These are phyloP conservation scores for Dicroscelio sp. DNA, from an alignment of 2,888 invertebrate species.

Conservation along the genomic window DNA sequence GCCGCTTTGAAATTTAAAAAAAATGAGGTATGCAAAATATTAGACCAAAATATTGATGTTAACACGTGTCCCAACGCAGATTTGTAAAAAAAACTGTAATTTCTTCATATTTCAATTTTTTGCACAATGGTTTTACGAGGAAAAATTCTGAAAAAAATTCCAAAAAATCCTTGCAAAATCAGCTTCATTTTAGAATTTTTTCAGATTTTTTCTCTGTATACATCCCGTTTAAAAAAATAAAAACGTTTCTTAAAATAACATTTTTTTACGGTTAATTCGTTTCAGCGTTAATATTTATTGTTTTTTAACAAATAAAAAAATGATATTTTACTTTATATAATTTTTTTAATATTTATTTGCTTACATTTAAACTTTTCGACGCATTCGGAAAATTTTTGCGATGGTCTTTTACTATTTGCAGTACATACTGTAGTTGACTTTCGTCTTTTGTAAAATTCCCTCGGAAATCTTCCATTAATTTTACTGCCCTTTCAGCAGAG, in stretches of 20 bases:
- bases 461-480: slow-evolving; percentile 6
- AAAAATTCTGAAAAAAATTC: slow-evolving; percentile 12
- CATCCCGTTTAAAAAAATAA: slow-evolving; percentile 5
- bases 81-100: not conserved
- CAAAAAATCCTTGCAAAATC: not conserved
- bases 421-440: slow-evolving; percentile 8
- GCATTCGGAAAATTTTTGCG: not conserved
- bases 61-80: not conserved
- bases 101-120: not conserved
- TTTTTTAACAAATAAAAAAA: slow-evolving; percentile 3
- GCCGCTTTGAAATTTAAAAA: no score
- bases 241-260: not conserved
- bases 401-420: slow-evolving; percentile 31
- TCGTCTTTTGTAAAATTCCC: slow-evolving; percentile 17
- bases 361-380: not conserved
- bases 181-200: not conserved
- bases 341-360: not conserved
- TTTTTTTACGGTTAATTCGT: slow-evolving; percentile 18
- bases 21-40: not conserved
- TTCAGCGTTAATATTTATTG: not conserved
- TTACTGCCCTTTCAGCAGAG: slow-evolving; percentile 10
- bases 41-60: not conserved
- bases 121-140: not conserved
- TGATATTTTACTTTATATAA: slow-evolving; percentile 37
- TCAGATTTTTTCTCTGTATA: not conserved